These are phyloP conservation scores for Leucoraja ocellata DNA, from an alignment of 2,797 vertebrate genomes.

Conservation along the genomic window DNA sequence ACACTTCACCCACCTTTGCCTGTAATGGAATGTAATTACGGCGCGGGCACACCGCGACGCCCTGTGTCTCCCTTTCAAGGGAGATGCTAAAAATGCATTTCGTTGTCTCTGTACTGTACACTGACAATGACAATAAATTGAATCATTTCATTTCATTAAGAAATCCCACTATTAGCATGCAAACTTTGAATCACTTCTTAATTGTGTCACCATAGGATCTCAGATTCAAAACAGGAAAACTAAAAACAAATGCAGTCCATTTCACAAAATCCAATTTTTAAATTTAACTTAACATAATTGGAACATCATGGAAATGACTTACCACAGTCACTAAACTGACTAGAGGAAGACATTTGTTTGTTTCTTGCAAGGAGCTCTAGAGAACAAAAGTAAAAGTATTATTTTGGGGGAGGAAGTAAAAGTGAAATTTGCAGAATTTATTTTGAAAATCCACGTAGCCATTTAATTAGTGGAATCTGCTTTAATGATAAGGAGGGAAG, in stretches of 20 bases:
- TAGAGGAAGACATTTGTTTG: constrained; percentile 22
- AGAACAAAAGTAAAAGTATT: background rate
- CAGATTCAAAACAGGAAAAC: background rate
- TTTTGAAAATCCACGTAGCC: background rate
- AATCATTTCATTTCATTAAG: too few relatives aligned
- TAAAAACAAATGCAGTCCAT: background rate
- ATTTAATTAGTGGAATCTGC: background rate
- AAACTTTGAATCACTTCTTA: background rate
- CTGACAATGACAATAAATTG: too few relatives aligned
- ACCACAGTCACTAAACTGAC: constrained; percentile 30
- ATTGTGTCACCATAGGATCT: background rate
- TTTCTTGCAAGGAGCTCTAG: background rate
- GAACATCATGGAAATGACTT: constrained; percentile 2
- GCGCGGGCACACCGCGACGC: too few relatives aligned
- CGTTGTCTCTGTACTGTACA: too few relatives aligned
- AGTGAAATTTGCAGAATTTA: background rate
- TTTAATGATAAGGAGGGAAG: background rate
- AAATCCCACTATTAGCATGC: background rate
- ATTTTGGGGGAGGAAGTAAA: background rate
- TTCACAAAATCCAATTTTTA: background rate
- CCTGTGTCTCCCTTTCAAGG: too few relatives aligned
- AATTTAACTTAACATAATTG: background rate
- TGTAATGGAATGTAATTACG: too few relatives aligned
- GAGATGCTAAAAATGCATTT: too few relatives aligned
- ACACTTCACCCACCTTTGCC: too few relatives aligned